phyloP scores from a whole-genome alignment of 2,888 invertebrate species.

The Scaptomyza cyrtandrae region DNA sequence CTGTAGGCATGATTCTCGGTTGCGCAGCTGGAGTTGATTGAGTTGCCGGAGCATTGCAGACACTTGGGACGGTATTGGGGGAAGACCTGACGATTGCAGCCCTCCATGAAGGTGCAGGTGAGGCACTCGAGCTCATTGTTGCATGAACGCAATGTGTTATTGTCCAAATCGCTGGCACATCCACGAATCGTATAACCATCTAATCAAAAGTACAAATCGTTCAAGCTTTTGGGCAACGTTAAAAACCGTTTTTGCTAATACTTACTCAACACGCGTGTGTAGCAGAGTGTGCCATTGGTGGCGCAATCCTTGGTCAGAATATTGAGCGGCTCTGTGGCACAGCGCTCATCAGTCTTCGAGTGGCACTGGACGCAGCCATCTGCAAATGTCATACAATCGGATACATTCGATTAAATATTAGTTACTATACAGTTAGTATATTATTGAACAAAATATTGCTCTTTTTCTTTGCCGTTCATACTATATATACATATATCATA shows the following conservation, averaged over 20 bases:
- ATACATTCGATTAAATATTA: background rate
- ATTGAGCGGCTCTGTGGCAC: constrained; percentile 78
- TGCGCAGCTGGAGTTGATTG: constrained; percentile 75
- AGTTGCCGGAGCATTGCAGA: constrained; percentile 78
- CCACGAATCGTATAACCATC: constrained; percentile 82
- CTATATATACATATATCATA: too few relatives aligned
- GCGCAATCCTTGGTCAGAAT: constrained; percentile 76
- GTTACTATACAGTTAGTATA: too few relatives aligned
- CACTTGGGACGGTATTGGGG: constrained; percentile 79
- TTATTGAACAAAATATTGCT: too few relatives aligned
- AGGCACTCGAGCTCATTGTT: constrained; percentile 80
- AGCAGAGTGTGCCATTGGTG: constrained; percentile 72
- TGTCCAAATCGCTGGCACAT: constrained; percentile 78
- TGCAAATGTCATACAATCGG: constrained; percentile 31
- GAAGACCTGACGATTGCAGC: constrained; percentile 81
- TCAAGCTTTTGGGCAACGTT: fast-evolving
- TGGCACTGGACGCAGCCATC: constrained; percentile 82
- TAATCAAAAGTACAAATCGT: constrained; percentile 19
- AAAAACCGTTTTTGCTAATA: background rate
- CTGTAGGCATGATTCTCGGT: constrained; percentile 62
- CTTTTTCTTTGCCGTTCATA: too few relatives aligned
- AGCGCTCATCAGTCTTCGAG: constrained; percentile 73
- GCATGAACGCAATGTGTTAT: constrained; percentile 64
- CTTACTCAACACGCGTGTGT: constrained; percentile 73
- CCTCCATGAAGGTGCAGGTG: constrained; percentile 72